Percentiles rank a stretch among this genome's conserved stretches.
These are phyloP conservation scores for Phoeniculus purpureus DNA, from an alignment of 2,797 vertebrate genomes.

Conservation along the genomic window DNA sequence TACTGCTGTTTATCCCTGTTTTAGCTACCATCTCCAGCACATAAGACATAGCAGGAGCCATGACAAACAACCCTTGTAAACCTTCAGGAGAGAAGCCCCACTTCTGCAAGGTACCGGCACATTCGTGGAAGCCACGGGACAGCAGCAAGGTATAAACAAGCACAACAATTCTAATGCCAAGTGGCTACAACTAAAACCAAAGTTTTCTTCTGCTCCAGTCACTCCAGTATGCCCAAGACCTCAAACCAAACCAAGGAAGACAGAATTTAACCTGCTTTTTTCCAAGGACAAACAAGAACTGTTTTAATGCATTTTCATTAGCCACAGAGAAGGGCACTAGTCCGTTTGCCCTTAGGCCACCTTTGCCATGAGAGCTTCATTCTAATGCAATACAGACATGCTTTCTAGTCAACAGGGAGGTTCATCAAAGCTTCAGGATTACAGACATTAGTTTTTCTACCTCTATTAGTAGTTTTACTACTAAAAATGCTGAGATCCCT, in stretches of 20 bases:
- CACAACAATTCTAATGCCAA: neutral
- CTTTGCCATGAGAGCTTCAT: neutral
- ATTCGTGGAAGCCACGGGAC: neutral
- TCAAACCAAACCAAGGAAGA: neutral
- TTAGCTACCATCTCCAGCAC: slow-evolving; percentile 2
- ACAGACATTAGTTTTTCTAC: neutral
- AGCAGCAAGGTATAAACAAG: slow-evolving; percentile 11
- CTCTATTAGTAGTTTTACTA: neutral
- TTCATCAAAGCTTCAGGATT: slow-evolving; percentile 1
- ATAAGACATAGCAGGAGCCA: slow-evolving; percentile 2
- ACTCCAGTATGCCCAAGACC: no score
- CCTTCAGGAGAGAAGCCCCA: neutral
- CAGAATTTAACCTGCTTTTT: slow-evolving; percentile 18
- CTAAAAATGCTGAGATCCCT: neutral
- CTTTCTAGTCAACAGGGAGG: neutral
- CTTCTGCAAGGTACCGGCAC: neutral
- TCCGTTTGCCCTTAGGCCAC: neutral
- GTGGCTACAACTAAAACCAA: neutral
- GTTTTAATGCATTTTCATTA: slow-evolving; percentile 18
- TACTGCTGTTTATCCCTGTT: slow-evolving; percentile 25
- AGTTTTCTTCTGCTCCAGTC: slow-evolving; percentile 6
- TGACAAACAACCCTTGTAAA: slow-evolving; percentile 25
- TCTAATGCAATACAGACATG: slow-evolving; percentile 22
- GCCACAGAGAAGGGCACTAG: neutral
- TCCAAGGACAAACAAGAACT: slow-evolving; percentile 24